phyloP scores from a whole-genome alignment of 2,888 invertebrate species.

The Ichneumon xanthorius region DNA sequence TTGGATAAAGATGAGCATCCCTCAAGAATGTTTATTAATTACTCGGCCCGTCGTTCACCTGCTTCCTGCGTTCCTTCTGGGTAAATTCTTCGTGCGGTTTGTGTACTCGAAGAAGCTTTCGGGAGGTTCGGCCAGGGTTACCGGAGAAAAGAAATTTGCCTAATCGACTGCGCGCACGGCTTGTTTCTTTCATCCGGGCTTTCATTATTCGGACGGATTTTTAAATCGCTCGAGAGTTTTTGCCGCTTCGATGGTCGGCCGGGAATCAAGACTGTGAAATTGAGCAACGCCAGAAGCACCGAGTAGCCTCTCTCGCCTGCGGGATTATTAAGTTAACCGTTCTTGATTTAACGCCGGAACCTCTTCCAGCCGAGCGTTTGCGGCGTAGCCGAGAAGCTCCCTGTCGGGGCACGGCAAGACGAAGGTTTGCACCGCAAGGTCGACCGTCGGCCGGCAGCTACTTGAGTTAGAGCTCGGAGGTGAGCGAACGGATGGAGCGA shows the following conservation, averaged over 20 bases:
- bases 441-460: constrained; percentile 63
- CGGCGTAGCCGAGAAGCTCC: constrained; percentile 71
- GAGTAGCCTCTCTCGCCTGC: constrained; percentile 32
- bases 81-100: constrained; percentile 39
- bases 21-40: constrained; percentile 82
- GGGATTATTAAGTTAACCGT: constrained; percentile 72
- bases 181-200: constrained; percentile 36
- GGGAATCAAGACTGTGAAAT: constrained; percentile 63
- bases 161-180: constrained; percentile 68
- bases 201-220: constrained; percentile 35
- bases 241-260: constrained; percentile 47
- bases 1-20: constrained; percentile 72
- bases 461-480: constrained; percentile 51
- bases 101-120: constrained; percentile 5
- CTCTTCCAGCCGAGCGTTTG: constrained; percentile 59
- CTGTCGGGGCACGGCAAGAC: constrained; percentile 77
- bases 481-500: background rate
- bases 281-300: constrained; percentile 65
- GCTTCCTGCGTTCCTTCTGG: constrained; percentile 12
- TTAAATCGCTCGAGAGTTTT: constrained; percentile 32
- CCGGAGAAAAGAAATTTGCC: constrained; percentile 67
- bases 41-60: constrained; percentile 65
- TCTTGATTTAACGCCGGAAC: constrained; percentile 70
- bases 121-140: background rate
- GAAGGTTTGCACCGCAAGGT: constrained; percentile 79